Percentiles rank a stretch among this genome's conserved stretches.
phyloP scores from a whole-genome alignment of 1,140 invertebrate genomes.

The Bombus turneri region DNA sequence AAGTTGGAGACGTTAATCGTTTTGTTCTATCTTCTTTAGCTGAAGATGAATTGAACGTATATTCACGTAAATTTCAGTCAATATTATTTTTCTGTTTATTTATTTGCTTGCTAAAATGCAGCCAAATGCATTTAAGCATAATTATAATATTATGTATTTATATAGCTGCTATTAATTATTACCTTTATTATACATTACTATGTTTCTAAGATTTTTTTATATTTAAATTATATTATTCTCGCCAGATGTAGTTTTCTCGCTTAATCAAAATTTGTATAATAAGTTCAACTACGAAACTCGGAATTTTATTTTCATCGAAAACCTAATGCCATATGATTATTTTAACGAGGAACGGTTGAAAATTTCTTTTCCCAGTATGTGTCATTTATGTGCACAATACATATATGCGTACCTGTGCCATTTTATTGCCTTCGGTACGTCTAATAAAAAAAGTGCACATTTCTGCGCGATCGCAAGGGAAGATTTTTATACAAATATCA shows the following conservation, averaged over 20 bases:
- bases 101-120: slow-evolving; percentile 26
- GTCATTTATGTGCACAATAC: slow-evolving; percentile 36
- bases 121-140: slow-evolving; percentile 2
- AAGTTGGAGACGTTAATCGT: not conserved
- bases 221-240: not conserved
- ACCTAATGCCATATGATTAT: not conserved
- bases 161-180: slow-evolving; percentile 11
- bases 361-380: slow-evolving; percentile 6
- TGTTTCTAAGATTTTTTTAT: not conserved
- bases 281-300: not conserved
- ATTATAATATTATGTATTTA: slow-evolving; percentile 34
- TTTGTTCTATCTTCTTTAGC: not conserved
- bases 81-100: slow-evolving; percentile 21
- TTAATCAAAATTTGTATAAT: not conserved
- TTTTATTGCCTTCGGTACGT: slow-evolving; percentile 30
- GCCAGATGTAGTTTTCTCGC: not conserved
- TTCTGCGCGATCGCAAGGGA: slow-evolving; percentile 15
- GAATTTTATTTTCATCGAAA: not conserved
- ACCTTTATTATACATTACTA: slow-evolving; percentile 1
- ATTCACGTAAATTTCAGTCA: slow-evolving; percentile 28
- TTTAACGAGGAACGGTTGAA: not conserved
- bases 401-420: slow-evolving; percentile 44
- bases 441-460: slow-evolving; percentile 28
- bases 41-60: slow-evolving; percentile 6
- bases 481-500: slow-evolving; percentile 63